Conservation (phyloP, 1,140 invertebrate species). For the Gonatopus flavifemur region DNA sequence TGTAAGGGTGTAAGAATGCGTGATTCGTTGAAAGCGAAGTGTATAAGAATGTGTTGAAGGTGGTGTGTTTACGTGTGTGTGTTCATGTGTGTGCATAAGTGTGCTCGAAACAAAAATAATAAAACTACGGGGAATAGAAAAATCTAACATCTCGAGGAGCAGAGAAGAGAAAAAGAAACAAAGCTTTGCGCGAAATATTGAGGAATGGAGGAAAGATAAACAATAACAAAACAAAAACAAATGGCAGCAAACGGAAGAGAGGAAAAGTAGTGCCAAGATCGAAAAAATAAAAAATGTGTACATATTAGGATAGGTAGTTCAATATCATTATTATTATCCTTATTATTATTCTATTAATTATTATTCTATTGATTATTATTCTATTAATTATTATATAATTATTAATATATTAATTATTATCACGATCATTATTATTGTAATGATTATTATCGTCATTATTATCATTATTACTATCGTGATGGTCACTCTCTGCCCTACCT, state of each 20-base stretch:
- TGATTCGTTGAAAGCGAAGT: constrained; percentile 5
- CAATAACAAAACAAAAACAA: constrained; percentile 4
- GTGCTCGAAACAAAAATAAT: too few species aligned
- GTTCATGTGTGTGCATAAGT: not conserved
- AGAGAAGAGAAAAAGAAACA: constrained; percentile 6
- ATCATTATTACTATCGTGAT: too few species aligned
- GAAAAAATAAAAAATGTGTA: constrained; percentile 37
- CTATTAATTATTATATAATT: too few species aligned
- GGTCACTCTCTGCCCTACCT: too few species aligned
- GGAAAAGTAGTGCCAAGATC: constrained; percentile 50
- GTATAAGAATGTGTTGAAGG: constrained; percentile 16
- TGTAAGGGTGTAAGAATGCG: constrained; percentile 18
- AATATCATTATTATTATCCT: constrained; percentile 56
- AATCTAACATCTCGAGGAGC: not conserved
- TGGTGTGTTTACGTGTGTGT: not conserved
- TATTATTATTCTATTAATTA: too few species aligned
- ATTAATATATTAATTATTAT: too few species aligned
- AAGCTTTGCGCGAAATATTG: not conserved
- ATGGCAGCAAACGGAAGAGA: constrained; percentile 10
- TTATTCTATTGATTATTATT: too few species aligned
- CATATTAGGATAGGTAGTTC: constrained; percentile 56
- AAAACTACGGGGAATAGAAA: too few species aligned
- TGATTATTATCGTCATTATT: too few species aligned
- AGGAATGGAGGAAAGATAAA: constrained; percentile 1
- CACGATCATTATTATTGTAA: too few species aligned